Conservation (phyloP, 1,140 invertebrate species). For the Steinernema khuongi region DNA sequence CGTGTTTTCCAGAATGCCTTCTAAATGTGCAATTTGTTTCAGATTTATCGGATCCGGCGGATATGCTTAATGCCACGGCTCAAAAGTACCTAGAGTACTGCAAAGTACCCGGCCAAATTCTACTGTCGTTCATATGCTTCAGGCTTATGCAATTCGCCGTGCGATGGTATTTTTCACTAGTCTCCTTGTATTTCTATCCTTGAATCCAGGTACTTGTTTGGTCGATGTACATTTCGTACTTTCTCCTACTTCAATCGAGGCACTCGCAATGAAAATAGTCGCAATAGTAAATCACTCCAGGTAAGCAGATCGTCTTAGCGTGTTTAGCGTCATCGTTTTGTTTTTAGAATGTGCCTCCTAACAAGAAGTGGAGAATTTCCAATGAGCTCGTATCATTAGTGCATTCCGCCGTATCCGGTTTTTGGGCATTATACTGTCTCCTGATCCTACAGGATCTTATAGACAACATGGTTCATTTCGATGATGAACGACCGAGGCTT, state of each 20-base stretch:
- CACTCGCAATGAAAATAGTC: conserved; percentile 18
- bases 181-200: background rate
- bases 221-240: conserved; percentile 38
- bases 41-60: background rate
- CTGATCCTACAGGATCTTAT: conserved; percentile 38
- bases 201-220: conserved; percentile 31
- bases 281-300: conserved; percentile 20
- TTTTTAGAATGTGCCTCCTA: conserved; percentile 52
- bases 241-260: conserved; percentile 35
- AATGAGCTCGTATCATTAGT: conserved; percentile 55
- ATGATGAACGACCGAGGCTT: conserved; percentile 9
- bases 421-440: conserved; percentile 39
- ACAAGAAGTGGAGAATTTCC: conserved; percentile 58
- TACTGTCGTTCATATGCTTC: conserved; percentile 37
- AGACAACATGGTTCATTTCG: conserved; percentile 35
- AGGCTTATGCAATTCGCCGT: conserved; percentile 33
- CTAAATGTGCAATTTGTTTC: no score
- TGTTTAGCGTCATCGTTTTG: background rate
- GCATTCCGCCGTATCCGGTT: conserved; percentile 53
- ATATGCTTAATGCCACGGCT: background rate
- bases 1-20: no score
- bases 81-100: background rate
- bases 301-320: background rate
- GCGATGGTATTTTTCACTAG: conserved; percentile 19
- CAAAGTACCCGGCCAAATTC: conserved; percentile 14